Evolutionary conservation across 2,888 invertebrate genomes (phyloP), one percentile per base, ranked within the genome.

Genomic region (Hetaerina titia): DNA sequence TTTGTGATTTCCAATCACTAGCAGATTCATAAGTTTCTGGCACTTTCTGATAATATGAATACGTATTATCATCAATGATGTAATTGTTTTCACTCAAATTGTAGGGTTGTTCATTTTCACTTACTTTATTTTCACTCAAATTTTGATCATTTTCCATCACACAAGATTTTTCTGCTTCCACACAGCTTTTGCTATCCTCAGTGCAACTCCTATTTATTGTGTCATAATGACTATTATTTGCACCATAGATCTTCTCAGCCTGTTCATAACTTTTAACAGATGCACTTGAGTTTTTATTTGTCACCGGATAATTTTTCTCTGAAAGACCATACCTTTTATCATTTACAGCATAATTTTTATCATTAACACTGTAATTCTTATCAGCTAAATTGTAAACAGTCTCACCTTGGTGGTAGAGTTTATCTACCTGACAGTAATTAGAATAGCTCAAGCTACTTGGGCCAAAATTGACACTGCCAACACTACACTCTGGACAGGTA

Each of bases 401-500:
- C 31, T n/a, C 81, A 81, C 31, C 13, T 81, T 81, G 81, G 31
- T 15, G 25, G 81, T 81, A 81, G 15, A 31, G 25, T 15, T 81
- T 81, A 22, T 81, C 81, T 31, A 81, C 22, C 31, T 81, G 81
- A 81, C 81, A 31, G 31, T 81, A 81, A 81, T 31, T 81, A 81
- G 81, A 31, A 13, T 81, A 31, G 81, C 81, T 81, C 81, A 81
- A 81, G n/a, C 31, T 63, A 31, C 13, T 56, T n/a, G 92, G 5
- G n/a, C 69, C 64, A 69, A 92, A 64, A 64, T 92, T 92, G n/a
- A 74, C 45, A 92, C 74, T 74, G 56, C 74, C 69, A 89, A 89
- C 89, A 74, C 92, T 92, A n/a, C 92, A 92, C n/a, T 92, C 92
- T 69, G 69, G 56, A 92, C 69, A 92, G 69, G n/a, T 92, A 89